Base-by-base conservation (phyloP, 2,888 invertebrate genomes). In the Hoplodrina ambigua region DNA sequence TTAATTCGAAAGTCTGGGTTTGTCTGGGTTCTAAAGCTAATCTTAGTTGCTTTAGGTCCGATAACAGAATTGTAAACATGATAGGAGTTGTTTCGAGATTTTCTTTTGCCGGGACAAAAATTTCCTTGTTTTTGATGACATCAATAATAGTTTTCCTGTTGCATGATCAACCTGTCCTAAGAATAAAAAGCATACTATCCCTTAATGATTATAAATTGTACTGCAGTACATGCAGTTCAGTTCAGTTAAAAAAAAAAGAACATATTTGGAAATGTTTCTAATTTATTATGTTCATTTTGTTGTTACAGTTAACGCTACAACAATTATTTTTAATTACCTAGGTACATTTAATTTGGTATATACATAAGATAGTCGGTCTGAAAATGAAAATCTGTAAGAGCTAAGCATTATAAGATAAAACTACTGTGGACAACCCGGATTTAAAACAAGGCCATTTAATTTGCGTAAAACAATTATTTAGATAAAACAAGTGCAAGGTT, bases 1-100 rank as follows among this genome's bases (percentile, higher is more conserved):
- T 50, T 52, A 52, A 69, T 72, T 54, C 13, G 11, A 64, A 69
- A 61, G 68, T 66, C 20, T 17, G 62, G 49, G 41, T 49, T 19
- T 20, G 19, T 54, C 37, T 49, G 19, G 52, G 30, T 56, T 20
- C 25, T 8, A 56, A 20, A 3, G 44, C 1, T 60, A 46, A 17
- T 46, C 17, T 46, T 46, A 60, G 19, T 44, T 46, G 20, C 53
- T 60, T 37, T 20, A 33, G 33, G 54, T 5, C 20, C 37, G 67
- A 60, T 55, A 54, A 37, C 13, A 20, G 13, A 53, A 4, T 15
- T 15, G 30, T 44, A 30, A 30, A 58, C 6, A 30, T 41, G 66
- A 44, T 30, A 46, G 4, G 15, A 11, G 20, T 50, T 10, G 11
- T 11, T 4, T 25, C 25, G 25, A 25, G 8, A 1, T 7, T 61